phyloP scores from a whole-genome alignment of 2,113 vertebrate species.

The Phrynosoma platyrhinos region DNA sequence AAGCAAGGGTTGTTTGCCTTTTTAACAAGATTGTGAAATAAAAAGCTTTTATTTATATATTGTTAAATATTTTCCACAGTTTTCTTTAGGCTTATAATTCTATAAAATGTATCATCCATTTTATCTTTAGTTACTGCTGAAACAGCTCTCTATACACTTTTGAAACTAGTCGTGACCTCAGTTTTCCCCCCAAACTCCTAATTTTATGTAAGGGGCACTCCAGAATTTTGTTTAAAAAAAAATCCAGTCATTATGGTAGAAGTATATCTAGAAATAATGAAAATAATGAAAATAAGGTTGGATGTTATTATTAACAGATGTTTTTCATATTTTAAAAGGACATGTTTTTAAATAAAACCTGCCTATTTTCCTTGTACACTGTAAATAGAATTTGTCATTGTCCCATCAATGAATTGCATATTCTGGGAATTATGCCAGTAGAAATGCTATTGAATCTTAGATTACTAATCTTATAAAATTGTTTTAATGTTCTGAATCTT shows the following conservation, averaged over 20 bases:
- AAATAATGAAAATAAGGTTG: constrained; percentile 67
- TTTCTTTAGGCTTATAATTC: background rate
- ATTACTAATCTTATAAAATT: constrained; percentile 66
- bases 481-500: constrained; percentile 48
- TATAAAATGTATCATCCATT: background rate
- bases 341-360: constrained; percentile 70
- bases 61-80: background rate
- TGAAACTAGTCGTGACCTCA: background rate
- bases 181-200: background rate
- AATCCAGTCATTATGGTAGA: constrained; percentile 52
- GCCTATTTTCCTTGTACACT: constrained; percentile 68
- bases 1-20: background rate
- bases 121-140: background rate
- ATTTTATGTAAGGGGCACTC: constrained; percentile 43
- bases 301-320: constrained; percentile 73
- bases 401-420: constrained; percentile 55
- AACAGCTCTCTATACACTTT: background rate
- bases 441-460: constrained; percentile 66
- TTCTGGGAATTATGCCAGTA: constrained; percentile 65
- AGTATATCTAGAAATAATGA: constrained; percentile 66
- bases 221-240: constrained; percentile 50
- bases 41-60: background rate
- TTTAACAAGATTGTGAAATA: background rate
- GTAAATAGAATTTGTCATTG: constrained; percentile 71
- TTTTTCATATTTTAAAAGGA: constrained; percentile 67